Evolutionary conservation across 30 jellyfish, hydroid and myxozoan genomes (phyloP).

Genomic region (Phacellophora camtschatica): DNA sequence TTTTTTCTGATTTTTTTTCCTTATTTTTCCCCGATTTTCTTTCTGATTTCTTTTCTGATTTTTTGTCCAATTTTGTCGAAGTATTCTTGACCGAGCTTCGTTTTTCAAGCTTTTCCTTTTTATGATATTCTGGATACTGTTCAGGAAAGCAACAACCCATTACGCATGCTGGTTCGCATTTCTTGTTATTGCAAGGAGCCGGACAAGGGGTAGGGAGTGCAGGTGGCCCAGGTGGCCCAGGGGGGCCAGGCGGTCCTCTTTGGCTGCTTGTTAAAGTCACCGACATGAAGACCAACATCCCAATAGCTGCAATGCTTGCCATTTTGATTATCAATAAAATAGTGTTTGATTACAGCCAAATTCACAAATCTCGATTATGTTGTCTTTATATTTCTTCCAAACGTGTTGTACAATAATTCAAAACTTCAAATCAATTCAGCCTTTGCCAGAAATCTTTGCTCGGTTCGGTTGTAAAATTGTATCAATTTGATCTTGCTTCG

Average conservation of each 20-base stretch:
- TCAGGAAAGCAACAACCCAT: constrained; percentile 63
- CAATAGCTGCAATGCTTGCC: too few relatives aligned
- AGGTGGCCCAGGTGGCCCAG: constrained; percentile 69
- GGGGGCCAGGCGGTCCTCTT: constrained; percentile 64
- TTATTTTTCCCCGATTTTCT: not conserved
- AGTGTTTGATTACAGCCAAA: too few relatives aligned
- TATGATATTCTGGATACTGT: constrained; percentile 24
- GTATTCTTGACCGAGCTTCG: not conserved
- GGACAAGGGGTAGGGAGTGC: constrained; percentile 60
- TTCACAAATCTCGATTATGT: too few relatives aligned
- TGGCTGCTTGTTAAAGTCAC: not conserved
- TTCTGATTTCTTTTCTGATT: not conserved
- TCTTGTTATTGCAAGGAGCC: constrained; percentile 27
- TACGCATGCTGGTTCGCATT: constrained; percentile 61
- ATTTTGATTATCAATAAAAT: too few relatives aligned
- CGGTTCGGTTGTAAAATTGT: too few relatives aligned
- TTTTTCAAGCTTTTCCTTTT: constrained; percentile 1
- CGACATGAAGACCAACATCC: not conserved
- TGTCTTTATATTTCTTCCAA: too few relatives aligned
- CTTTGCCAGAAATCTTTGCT: too few relatives aligned
- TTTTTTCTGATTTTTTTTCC: too few relatives aligned
- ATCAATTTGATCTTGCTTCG: too few relatives aligned
- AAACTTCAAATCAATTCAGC: too few relatives aligned
- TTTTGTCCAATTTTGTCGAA: not conserved
- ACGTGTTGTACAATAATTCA: too few relatives aligned